phyloP scores from a whole-genome alignment of 2,888 invertebrate species.

The Temnothorax ravouxi region DNA sequence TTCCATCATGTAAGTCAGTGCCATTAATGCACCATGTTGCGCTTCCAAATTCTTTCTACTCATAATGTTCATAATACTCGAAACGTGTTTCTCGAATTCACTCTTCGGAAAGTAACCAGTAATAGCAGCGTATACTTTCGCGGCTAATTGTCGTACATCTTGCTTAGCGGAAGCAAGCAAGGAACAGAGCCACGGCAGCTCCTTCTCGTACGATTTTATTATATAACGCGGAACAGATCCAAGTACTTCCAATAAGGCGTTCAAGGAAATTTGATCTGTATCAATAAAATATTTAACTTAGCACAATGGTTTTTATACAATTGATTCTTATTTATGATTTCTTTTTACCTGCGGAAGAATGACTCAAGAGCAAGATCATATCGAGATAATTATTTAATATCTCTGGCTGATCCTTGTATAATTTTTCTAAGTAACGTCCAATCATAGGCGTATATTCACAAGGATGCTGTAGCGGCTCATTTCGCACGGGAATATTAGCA shows the following conservation, averaged over 20 bases:
- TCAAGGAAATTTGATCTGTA: constrained; percentile 89
- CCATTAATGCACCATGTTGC: constrained; percentile 93
- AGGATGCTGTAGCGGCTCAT: constrained; percentile 88
- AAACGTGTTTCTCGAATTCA: constrained; percentile 88
- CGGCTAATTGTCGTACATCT: constrained; percentile 91
- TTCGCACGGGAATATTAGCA: constrained; percentile 88
- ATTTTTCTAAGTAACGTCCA: constrained; percentile 89
- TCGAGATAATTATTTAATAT: constrained; percentile 90
- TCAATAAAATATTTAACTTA: constrained; percentile 24
- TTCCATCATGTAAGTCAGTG: constrained; percentile 91
- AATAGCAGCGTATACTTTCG: constrained; percentile 92
- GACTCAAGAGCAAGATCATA: constrained; percentile 90
- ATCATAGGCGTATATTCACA: constrained; percentile 90
- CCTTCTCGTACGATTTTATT: constrained; percentile 89
- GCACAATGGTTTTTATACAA: neutral
- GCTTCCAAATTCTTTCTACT: constrained; percentile 90
- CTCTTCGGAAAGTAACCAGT: constrained; percentile 88
- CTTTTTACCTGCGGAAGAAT: constrained; percentile 89
- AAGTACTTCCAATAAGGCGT: constrained; percentile 94
- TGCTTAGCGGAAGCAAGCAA: constrained; percentile 91
- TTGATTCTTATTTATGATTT: constrained; percentile 2
- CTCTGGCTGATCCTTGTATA: constrained; percentile 88
- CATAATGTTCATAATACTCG: constrained; percentile 87
- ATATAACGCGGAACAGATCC: constrained; percentile 93
- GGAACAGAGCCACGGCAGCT: constrained; percentile 90